A percentile compares a stretch with the other conserved stretches of the same genome.
Conservation (phyloP, 2,113 vertebrate genomes). For the Leiothrix lutea region DNA sequence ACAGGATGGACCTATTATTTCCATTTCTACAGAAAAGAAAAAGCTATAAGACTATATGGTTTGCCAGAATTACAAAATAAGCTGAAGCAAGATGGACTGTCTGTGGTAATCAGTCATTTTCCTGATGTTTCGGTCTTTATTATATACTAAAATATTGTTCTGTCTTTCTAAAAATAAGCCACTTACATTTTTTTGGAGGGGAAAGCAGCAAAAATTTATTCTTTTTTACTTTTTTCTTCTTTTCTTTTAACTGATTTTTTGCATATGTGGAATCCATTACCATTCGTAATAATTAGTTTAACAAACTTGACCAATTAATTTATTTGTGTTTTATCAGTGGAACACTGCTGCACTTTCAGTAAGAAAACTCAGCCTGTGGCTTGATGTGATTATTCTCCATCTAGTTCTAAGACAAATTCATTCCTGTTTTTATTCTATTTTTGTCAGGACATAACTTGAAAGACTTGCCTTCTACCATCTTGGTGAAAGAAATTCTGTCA, state of each 20-base stretch:
- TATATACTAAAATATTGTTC: background rate
- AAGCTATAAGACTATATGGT: background rate
- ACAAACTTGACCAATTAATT: background rate
- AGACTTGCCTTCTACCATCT: background rate
- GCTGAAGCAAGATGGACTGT: background rate
- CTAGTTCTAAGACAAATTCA: background rate
- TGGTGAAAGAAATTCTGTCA: constrained; percentile 9
- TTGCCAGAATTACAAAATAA: background rate
- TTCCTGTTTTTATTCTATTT: background rate
- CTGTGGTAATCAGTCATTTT: background rate
- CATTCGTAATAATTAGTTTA: background rate
- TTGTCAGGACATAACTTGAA: background rate
- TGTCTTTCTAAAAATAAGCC: background rate
- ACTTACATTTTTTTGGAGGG: background rate
- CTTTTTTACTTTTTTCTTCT: too few species aligned
- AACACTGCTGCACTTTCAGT: background rate
- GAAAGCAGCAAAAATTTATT: background rate
- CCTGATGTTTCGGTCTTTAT: background rate
- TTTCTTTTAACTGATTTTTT: background rate
- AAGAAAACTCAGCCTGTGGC: background rate
- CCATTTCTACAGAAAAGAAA: background rate
- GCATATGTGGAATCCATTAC: background rate
- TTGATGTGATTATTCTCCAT: background rate
- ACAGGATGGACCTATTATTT: background rate
- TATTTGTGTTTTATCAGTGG: background rate